Evolutionary conservation across 2,113 vertebrate species (phyloP), one percentile per base, ranked within the genome.

Genomic region (Gorilla gorilla): DNA sequence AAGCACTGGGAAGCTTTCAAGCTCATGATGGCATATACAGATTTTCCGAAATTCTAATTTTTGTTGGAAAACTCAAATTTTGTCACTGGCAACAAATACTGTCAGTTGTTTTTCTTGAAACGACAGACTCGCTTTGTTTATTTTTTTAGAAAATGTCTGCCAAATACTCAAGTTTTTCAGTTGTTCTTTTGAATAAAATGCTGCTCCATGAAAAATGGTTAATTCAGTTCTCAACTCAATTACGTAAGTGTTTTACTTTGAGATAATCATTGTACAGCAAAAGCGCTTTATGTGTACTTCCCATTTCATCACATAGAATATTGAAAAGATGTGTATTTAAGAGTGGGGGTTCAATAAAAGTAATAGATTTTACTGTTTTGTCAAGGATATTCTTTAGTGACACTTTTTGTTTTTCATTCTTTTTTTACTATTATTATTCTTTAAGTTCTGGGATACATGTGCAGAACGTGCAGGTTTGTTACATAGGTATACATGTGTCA

Each of bases 1-100:
- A 55, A 16, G 14, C 72, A n/a, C 43, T 76, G 18, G 35, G 1
- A 86, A 72, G 14, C 10, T 52, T 83, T 91, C 18, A 90, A 87
- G 27, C 23, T 82, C 22, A 20, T 87, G 20, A 22, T 87, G 32
- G 30, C 6, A 64, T 40, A n/a, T 18, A 75, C 2, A 88, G 11
- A 76, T 72, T 92, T 92, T 82, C 50, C 38, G 66, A 90, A 93
- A 43, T 82, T 87, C 68, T 95, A 55, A 70, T 43, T 83, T 90
- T 90, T 95, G 52, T 32, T n/a, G 40, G 35, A 73, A 96, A 93
- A 30, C 17, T 86, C 40, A 75, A 72, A 88, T 87, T 72, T 97
- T 61, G 84, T 84, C 75, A 45, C 30, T 79, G 68, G 38, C 27
- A 61, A 7, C 14, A 61, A 86, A 80, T 61, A 76, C n/a, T 75